These are phyloP conservation scores for Artibeus jamaicensis DNA, from an alignment of 2,797 vertebrate genomes.

Conservation along the genomic window DNA sequence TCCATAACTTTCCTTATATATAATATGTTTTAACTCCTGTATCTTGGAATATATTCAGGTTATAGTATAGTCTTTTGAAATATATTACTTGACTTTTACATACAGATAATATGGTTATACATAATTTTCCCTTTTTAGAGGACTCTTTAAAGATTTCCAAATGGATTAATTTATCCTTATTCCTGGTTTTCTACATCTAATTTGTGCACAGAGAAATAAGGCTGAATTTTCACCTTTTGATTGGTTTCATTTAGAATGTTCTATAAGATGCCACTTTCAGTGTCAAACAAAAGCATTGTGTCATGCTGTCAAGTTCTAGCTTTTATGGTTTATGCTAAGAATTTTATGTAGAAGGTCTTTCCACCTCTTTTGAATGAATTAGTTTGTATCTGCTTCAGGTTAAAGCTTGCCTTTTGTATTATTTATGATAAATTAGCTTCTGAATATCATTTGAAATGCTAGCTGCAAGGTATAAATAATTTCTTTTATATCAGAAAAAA, in stretches of 20 bases:
- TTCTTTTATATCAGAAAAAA: not conserved
- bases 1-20: constrained; percentile 34
- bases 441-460: constrained; percentile 48
- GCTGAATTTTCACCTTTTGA: constrained; percentile 33
- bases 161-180: constrained; percentile 42
- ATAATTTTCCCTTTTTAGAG: constrained; percentile 10
- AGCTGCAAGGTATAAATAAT: constrained; percentile 23
- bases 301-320: constrained; percentile 41
- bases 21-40: not conserved
- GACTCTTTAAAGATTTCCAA: constrained; percentile 29
- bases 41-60: constrained; percentile 46
- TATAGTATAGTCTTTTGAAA: constrained; percentile 52
- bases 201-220: not conserved
- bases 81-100: constrained; percentile 39
- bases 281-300: constrained; percentile 36
- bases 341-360: constrained; percentile 33
- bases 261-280: constrained; percentile 15
- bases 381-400: constrained; percentile 41
- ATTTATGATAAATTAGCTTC: constrained; percentile 39
- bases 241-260: constrained; percentile 52
- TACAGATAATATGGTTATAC: constrained; percentile 7
- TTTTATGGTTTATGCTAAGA: constrained; percentile 44
- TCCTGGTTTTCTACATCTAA: not conserved
- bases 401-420: constrained; percentile 53
- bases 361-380: constrained; percentile 33